These are phyloP conservation scores for Lasioglossum morio DNA, from an alignment of 2,888 invertebrate species.

Conservation along the genomic window DNA sequence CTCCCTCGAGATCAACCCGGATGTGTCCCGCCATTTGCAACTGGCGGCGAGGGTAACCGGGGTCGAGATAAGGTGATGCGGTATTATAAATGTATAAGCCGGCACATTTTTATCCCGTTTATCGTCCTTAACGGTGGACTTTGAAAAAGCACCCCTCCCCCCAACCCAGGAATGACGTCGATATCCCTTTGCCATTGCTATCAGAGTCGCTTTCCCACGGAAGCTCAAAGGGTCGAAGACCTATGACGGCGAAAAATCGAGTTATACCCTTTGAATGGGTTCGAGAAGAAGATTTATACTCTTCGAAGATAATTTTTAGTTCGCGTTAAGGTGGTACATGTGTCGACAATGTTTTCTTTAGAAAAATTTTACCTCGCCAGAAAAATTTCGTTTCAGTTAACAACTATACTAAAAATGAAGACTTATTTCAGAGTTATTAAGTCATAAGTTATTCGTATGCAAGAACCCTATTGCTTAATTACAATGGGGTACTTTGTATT, in stretches of 20 bases:
- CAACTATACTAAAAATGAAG: background rate
- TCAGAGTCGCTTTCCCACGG: constrained; percentile 1
- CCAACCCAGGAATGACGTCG: background rate
- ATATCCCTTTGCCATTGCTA: constrained; percentile 3
- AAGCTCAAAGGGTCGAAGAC: constrained; percentile 26
- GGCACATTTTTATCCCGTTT: constrained; percentile 63
- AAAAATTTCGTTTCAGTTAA: background rate
- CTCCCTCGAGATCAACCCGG: constrained; percentile 43
- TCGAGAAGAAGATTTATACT: constrained; percentile 18
- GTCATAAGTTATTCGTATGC: too few relatives aligned
- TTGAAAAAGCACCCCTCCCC: constrained; percentile 45
- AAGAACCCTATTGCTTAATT: too few relatives aligned
- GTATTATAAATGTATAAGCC: constrained; percentile 69
- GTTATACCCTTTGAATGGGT: constrained; percentile 29
- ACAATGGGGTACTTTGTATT: too few relatives aligned
- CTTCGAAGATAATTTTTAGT: background rate
- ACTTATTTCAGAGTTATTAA: background rate
- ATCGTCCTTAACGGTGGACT: constrained; percentile 55
- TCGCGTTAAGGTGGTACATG: background rate
- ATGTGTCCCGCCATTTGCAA: constrained; percentile 50
- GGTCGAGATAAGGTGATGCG: constrained; percentile 59
- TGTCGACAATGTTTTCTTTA: background rate
- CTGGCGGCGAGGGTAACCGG: constrained; percentile 29
- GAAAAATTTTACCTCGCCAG: background rate
- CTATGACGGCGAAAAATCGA: constrained; percentile 31